phyloP scores from a whole-genome alignment of 2,888 invertebrate species.

The Pelosia muscerda region DNA sequence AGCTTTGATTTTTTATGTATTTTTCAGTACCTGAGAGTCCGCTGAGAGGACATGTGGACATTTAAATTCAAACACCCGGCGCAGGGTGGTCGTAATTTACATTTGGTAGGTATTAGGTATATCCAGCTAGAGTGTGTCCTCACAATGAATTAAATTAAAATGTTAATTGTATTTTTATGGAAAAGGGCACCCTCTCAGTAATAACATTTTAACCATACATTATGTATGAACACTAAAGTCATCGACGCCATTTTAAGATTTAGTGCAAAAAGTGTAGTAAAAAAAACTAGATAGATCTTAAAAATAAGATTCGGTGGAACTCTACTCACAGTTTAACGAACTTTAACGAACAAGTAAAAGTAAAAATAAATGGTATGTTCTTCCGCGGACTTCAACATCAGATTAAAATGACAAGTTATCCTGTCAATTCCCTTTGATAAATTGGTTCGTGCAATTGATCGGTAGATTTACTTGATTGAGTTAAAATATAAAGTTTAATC shows the following conservation, averaged over 20 bases:
- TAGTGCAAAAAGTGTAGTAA: no score
- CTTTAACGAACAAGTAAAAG: no score
- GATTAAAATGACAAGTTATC: background rate
- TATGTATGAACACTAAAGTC: background rate
- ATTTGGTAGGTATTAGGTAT: conserved; percentile 4
- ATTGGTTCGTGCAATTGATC: background rate
- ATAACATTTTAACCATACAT: background rate
- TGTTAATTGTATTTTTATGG: conserved; percentile 4
- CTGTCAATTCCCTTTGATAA: background rate
- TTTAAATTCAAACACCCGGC: conserved; percentile 10
- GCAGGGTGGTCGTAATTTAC: background rate
- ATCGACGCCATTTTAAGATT: background rate
- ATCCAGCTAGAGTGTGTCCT: background rate
- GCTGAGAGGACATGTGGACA: background rate
- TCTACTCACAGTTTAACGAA: no score
- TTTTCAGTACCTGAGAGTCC: conserved; percentile 5
- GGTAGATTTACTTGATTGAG: background rate
- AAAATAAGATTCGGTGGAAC: no score
- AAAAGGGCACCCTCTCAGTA: background rate
- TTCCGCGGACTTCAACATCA: background rate
- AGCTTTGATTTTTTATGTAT: conserved; percentile 13
- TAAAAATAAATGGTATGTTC: background rate
- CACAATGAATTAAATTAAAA: background rate
- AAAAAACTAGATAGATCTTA: no score
- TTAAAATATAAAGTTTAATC: background rate